These are phyloP conservation scores for Myotis lucifugus DNA, from an alignment of 2,113 vertebrate genomes.

Conservation along the genomic window DNA sequence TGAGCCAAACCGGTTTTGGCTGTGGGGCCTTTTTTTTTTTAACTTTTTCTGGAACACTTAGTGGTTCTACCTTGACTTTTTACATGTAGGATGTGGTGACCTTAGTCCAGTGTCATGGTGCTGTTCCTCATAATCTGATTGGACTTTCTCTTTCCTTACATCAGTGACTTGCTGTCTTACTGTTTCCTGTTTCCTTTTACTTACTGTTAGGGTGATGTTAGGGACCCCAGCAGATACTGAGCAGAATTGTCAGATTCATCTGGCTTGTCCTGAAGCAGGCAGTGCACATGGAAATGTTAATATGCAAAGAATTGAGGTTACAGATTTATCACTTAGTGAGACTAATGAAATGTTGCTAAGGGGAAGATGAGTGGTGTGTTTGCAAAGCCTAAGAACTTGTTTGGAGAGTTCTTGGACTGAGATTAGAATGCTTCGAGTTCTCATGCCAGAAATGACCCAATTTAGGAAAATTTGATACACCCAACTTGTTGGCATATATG, in stretches of 20 bases:
- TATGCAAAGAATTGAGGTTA: neutral
- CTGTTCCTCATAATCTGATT: neutral
- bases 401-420: neutral
- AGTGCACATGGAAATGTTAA: neutral
- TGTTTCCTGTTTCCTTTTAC: neutral
- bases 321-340: neutral
- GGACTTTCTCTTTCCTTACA: neutral
- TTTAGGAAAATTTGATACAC: neutral
- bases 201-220: neutral
- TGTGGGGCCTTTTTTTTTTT: no score
- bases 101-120: neutral
- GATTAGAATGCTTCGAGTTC: neutral
- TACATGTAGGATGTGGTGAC: neutral
- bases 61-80: neutral
- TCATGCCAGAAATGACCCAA: neutral
- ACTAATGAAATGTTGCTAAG: neutral
- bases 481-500: neutral
- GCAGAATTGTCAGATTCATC: neutral
- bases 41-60: neutral
- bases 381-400: neutral
- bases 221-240: neutral
- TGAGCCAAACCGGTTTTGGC: no score
- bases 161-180: neutral
- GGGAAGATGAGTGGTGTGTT: neutral
- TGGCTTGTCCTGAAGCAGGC: neutral